Evolutionary conservation across 2,888 invertebrate genomes (phyloP), one percentile per base, ranked within the genome.

Genomic region (Beris morrisii): DNA sequence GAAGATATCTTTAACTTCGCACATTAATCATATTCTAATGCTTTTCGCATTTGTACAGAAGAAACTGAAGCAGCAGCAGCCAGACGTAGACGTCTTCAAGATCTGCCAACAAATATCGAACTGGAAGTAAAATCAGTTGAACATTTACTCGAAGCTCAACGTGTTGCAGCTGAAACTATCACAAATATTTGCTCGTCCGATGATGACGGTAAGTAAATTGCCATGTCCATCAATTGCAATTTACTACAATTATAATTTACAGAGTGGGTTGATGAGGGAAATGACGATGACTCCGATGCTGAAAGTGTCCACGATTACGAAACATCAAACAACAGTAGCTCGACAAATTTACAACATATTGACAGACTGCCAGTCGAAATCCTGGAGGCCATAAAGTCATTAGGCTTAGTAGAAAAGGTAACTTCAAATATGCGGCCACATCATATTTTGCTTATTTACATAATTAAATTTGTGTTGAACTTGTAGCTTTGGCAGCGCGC

Each of bases 81-180:
- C 1, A 63, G 69, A 46, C 72, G 78, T 15, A 67, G 77, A 65
- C 71, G 76, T 9, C 72, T 71, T 15, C 74, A 75, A 57, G 76
- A 77, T 65, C 63, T 75, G 13, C 77, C 77, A 4, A 79, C 81
- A 54, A 76, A 77, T 3, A 75, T 84, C 12, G 84, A 84, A 30
- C 82, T 79, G 61, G 82, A 84, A 61, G 73, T 86, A 4, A 81
- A 82, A 68, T 79, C 84, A 56, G 77, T 84, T 2, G 81, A 81
- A 68, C 82, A 84, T 72, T 79, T 88, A 67, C 74, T 90, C n/a
- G 84, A 85, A 70, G 87, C 88, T 0, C 90, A 90, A 75, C 86
- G 87, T 72, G 84, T 86, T 75, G 85, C 88, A 0, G 79, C 90
- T 52, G 90, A 91, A 80, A 86, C 89, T 69, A 78, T 90, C 65